These are phyloP conservation scores for Poeciliopsis infans DNA, from an alignment of 2,797 vertebrate species.

Conservation along the genomic window DNA sequence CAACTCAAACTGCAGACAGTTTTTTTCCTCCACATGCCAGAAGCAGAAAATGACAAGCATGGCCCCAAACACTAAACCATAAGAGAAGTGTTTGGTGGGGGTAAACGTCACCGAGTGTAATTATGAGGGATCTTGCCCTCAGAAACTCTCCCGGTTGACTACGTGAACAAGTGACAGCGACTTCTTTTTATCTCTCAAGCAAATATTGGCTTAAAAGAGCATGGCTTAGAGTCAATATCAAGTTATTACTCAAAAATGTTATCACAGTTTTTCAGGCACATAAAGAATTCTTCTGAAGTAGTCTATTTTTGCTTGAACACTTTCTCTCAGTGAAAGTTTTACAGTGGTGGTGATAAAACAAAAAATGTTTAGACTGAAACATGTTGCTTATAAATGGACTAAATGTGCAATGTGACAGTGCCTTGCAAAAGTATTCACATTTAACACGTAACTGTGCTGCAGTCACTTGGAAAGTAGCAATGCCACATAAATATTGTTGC, in stretches of 20 bases:
- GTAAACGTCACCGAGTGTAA: conserved; percentile 63
- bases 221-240: conserved; percentile 69
- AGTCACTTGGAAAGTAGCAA: no score
- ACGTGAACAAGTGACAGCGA: conserved; percentile 69
- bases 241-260: conserved; percentile 69
- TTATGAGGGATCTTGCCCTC: conserved; percentile 69
- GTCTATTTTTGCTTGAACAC: conserved; percentile 38
- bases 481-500: no score
- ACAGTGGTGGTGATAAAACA: conserved; percentile 22
- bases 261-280: conserved; percentile 73
- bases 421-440: not conserved
- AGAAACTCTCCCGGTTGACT: conserved; percentile 60
- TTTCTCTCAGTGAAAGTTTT: conserved; percentile 36
- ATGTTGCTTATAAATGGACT: conserved; percentile 37
- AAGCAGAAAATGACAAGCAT: conserved; percentile 41
- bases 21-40: conserved; percentile 17
- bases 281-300: conserved; percentile 49
- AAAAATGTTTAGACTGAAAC: conserved; percentile 24
- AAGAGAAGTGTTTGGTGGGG: conserved; percentile 36
- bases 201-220: conserved; percentile 67
- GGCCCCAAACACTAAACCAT: conserved; percentile 31
- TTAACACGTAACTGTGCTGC: not conserved
- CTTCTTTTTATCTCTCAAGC: conserved; percentile 69
- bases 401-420: conserved; percentile 16
- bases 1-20: not conserved